Percentiles rank a stretch among this genome's conserved stretches.
Conservation (phyloP, 2,797 vertebrate genomes). For the Gallinago solitaria region DNA sequence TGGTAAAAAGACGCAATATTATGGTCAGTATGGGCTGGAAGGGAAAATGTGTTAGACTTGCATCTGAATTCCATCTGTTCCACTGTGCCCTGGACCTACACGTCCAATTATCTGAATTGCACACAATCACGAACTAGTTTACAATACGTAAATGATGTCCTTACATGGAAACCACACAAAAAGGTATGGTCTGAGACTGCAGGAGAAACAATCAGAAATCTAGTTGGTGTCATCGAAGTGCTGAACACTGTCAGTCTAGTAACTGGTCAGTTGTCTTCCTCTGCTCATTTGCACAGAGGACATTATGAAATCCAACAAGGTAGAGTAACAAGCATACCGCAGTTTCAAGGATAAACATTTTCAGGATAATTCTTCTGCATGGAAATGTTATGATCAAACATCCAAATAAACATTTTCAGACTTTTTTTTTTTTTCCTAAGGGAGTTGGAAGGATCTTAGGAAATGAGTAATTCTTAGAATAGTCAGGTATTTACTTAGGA, state of each 20-base stretch:
- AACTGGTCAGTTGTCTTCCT: neutral
- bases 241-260: neutral
- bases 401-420: neutral
- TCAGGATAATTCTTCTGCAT: neutral
- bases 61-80: neutral
- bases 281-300: neutral
- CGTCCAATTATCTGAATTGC: neutral
- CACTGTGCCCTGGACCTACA: neutral
- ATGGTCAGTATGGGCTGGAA: neutral
- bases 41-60: neutral
- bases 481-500: slow-evolving; percentile 8
- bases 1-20: neutral
- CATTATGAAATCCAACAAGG: neutral
- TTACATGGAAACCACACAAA: neutral
- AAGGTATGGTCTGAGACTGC: neutral
- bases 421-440: neutral
- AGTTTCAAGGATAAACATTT: neutral
- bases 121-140: neutral
- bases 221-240: neutral
- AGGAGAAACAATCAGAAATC: neutral
- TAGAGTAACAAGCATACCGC: neutral
- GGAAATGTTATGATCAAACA: neutral
- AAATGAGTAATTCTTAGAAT: slow-evolving; percentile 41
- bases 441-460: slow-evolving; percentile 1
- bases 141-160: neutral